A percentile compares a stretch with the other conserved stretches of the same genome.
Conservation (phyloP, 2,888 invertebrate species). For the Entomobrya proxima region DNA sequence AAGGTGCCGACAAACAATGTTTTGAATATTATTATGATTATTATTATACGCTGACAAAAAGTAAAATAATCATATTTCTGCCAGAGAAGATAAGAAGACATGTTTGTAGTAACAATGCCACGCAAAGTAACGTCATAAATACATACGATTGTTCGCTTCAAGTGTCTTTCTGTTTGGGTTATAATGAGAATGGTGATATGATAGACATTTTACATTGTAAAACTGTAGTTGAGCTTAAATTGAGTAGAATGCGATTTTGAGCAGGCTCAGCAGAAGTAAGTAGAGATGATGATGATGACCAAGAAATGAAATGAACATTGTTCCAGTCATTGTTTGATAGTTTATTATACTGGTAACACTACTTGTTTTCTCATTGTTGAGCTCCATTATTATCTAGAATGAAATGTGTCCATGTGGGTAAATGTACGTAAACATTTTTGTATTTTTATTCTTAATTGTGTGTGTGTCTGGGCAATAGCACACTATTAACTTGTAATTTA, state of each 20-base stretch:
- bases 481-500: slow-evolving; percentile 59
- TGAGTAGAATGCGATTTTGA: not conserved
- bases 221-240: not conserved
- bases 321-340: slow-evolving; percentile 48
- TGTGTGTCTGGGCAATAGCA: slow-evolving; percentile 3
- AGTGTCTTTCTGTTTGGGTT: not conserved
- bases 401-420: not conserved
- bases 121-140: not conserved
- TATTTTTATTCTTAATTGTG: slow-evolving; percentile 16
- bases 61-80: slow-evolving; percentile 47
- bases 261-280: too few relatives aligned
- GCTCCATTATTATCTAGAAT: not conserved
- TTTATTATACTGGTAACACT: slow-evolving; percentile 46
- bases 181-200: slow-evolving; percentile 9
- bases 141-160: not conserved
- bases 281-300: not conserved
- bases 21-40: slow-evolving; percentile 54
- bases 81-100: slow-evolving; percentile 2
- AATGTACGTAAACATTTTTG: not conserved
- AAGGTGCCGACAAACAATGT: slow-evolving; percentile 66
- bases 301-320: slow-evolving; percentile 47
- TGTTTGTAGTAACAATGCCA: slow-evolving; percentile 3
- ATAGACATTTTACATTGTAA: not conserved
- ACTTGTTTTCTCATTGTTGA: slow-evolving; percentile 1
- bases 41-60: slow-evolving; percentile 48